Percentiles rank a stretch among this genome's conserved stretches.
phyloP scores from a whole-genome alignment of 1,140 invertebrate genomes.

The Pseudoatta argentina region DNA sequence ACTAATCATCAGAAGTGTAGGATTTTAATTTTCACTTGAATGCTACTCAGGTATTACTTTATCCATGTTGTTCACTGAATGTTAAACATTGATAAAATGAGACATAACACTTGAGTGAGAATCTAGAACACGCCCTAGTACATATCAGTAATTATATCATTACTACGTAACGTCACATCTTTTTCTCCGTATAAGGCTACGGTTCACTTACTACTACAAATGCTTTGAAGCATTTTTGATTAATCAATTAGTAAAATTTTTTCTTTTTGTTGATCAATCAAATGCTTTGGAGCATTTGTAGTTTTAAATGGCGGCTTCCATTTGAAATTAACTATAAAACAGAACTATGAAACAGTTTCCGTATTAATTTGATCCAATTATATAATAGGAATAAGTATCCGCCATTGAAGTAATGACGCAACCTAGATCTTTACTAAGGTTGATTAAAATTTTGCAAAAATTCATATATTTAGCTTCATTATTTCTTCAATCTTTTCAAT shows the following conservation, averaged over 20 bases:
- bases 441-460: constrained; percentile 24
- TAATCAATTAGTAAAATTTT: too few species aligned
- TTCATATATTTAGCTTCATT: not conserved
- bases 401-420: constrained; percentile 23
- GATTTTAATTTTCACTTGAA: too few species aligned
- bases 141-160: not conserved
- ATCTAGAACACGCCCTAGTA: too few species aligned
- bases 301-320: not conserved
- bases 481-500: not conserved
- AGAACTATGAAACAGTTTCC: not conserved
- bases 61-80: too few species aligned
- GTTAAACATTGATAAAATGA: too few species aligned
- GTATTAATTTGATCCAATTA: constrained; percentile 55
- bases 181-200: not conserved
- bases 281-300: too few species aligned
- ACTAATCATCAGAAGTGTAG: too few species aligned
- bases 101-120: too few species aligned
- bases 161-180: not conserved
- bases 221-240: too few species aligned
- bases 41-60: too few species aligned
- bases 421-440: not conserved
- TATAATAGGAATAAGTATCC: constrained; percentile 21
- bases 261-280: too few species aligned
- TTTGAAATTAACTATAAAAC: not conserved
- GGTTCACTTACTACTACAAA: too few species aligned